These are phyloP conservation scores for Vidua macroura DNA, from an alignment of 2,113 vertebrate genomes.

Conservation along the genomic window DNA sequence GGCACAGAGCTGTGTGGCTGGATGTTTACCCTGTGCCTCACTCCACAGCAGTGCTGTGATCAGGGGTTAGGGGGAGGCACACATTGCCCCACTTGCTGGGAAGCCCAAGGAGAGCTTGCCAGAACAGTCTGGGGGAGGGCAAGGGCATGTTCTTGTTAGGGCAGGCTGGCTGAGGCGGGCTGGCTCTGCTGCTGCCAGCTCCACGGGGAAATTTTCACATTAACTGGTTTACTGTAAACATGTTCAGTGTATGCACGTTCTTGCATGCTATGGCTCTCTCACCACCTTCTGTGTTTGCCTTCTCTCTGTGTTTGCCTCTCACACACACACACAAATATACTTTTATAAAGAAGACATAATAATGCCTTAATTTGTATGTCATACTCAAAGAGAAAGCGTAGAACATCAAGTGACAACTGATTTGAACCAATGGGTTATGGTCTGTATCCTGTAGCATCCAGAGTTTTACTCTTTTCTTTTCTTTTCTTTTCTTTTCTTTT, in stretches of 20 bases:
- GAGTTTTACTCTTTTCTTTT: background rate
- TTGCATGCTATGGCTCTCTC: background rate
- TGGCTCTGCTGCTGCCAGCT: background rate
- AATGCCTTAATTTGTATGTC: background rate
- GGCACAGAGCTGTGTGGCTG: background rate
- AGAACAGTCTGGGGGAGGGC: background rate
- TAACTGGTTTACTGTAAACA: background rate
- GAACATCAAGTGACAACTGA: background rate
- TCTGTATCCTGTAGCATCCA: background rate
- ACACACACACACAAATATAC: rapidly evolving
- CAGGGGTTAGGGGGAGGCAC: background rate
- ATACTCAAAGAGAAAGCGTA: background rate
- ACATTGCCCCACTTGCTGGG: background rate
- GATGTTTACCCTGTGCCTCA: background rate
- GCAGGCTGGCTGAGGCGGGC: background rate
- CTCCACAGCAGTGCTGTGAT: rapidly evolving
- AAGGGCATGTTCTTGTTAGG: background rate
- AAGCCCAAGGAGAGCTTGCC: background rate
- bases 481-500: background rate
- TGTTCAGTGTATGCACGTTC: background rate
- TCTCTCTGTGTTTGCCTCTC: background rate
- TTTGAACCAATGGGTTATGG: background rate
- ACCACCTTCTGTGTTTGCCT: background rate
- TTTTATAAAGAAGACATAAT: background rate
- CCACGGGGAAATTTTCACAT: background rate